Evolutionary conservation across 2,888 invertebrate genomes (phyloP), one percentile per base, ranked within the genome.

Genomic region (Andrena bucephala): DNA sequence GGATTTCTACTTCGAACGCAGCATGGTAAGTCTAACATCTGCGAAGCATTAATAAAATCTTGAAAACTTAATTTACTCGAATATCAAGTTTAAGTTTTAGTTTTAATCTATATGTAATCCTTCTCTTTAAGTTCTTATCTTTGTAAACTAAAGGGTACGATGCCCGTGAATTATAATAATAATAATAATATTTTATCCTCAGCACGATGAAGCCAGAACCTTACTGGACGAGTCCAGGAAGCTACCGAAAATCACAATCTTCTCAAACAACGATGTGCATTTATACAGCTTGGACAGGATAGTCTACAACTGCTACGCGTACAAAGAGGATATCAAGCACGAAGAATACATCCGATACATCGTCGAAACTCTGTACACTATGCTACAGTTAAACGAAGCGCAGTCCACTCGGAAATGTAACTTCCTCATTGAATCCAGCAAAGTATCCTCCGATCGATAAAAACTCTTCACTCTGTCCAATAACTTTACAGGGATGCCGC

Each of bases 1-100:
- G 29, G 92, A 93, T 71, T 91, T 90, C 77, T 93, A 93, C 62
- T 92, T 92, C 27, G 91, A 92, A 72, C 88, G 86, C 69, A 88
- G 89, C 27, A 89, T 89, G 89, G 93, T 92, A 65, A 79, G 72
- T 65, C 29, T 59, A 6, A 20, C 31, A 33, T 42, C 13, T 31
- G n/a, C 24, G 10, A 10, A 52, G 42, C 31, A 5, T 62, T 52
- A 50, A 1, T 60, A 24, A 13, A 1, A 5, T 7, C 67, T 4
- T n/a, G 20, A 54, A 20, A 20, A 67, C 36, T 59, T 76, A 54
- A 50, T 77, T 36, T 20, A 27, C 54, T n/a, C 42, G 8, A 8
- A 2, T 33, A 33, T 33, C 8, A 33, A 33, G 8, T 33, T 33
- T 8, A 0, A 33, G 7, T 33, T 33, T 33, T 33, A 33, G 7